Conservation (phyloP, 1,140 invertebrate species). For the Eurosta solidaginis region DNA sequence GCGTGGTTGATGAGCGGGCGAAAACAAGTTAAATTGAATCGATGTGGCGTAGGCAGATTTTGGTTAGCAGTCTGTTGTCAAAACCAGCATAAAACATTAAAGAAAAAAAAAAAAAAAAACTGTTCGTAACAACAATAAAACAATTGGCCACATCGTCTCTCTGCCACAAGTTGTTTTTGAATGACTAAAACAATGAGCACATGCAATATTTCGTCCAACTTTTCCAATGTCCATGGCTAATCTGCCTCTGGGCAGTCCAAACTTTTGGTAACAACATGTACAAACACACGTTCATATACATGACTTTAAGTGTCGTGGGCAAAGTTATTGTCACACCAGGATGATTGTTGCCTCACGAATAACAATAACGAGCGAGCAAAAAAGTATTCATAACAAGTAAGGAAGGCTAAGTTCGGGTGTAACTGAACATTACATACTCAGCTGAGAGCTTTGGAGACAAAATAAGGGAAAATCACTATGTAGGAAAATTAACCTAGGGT, state of each 20-base stretch:
- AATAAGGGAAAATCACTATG: no score
- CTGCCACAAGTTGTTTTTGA: not conserved
- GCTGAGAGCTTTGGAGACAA: no score
- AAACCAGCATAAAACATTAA: constrained; percentile 4
- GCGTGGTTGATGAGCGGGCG: not conserved
- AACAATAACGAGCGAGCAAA: not conserved
- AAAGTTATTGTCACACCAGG: not conserved
- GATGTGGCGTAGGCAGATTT: not conserved
- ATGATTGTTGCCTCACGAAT: not conserved
- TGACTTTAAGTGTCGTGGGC: not conserved
- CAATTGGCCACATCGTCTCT: not conserved
- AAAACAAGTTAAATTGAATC: constrained; percentile 12
- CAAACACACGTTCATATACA: not conserved
- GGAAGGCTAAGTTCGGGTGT: no score
- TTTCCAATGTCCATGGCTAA: not conserved
- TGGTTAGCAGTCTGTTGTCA: not conserved
- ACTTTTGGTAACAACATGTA: not conserved
- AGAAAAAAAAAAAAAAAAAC: not conserved
- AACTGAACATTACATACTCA: no score
- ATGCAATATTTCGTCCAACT: not conserved
- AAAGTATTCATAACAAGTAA: not conserved
- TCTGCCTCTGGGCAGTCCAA: not conserved
- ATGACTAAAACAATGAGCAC: not conserved
- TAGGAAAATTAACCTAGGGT: no score
- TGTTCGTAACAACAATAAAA: not conserved